Evolutionary conservation across 1,140 invertebrate genomes (phyloP), one percentile per base, ranked within the genome.

Genomic region (Papilio dardanus): DNA sequence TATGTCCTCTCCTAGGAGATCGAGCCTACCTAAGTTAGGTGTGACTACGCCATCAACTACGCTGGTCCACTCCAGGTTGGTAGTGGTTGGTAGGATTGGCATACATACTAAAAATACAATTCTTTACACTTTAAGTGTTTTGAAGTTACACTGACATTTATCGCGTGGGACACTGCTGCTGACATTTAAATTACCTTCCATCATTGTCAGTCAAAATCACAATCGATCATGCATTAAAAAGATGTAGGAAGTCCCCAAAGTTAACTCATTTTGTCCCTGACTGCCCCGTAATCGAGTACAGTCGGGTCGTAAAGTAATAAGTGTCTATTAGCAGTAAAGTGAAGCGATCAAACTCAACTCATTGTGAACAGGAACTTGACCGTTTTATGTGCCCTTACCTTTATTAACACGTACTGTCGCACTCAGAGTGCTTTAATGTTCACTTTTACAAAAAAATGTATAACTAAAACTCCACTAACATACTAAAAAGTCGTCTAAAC

Each of bases 311-410:
- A 54, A 54, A 54, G 50, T 24, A 54, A 28, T 54, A 54, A 54
- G 50, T 54, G 21, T 54, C 50, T 54, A 54, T 54, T 54, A 54
- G 50, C 50, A 54, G 50, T 54, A 54, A 54, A 54, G 50, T 3
- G 21, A 21, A 28, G 50, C 50, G 50, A 54, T 54, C 50, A 54
- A 54, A 54, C 50, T 54, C 40, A 46, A 46, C 42, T 46, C 42
- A 46, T 46, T 24, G 50, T 24, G 21, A 24, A 50, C n/a, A 21
- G 50, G 50, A 24, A 62, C 54, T 62, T 62, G 54, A 62, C 54
- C 54, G 54, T 62, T 62, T 62, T 62, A 62, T 62, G 54, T 62
- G 54, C 30, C 6, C 50, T 21, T 12, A 62, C 54, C 54, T 28
- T 62, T 62, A 62, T 62, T 28, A 58, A 62, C 54, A 62, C 54